These are phyloP conservation scores for Limosa lapponica DNA, from an alignment of 2,797 vertebrate genomes.

Conservation along the genomic window DNA sequence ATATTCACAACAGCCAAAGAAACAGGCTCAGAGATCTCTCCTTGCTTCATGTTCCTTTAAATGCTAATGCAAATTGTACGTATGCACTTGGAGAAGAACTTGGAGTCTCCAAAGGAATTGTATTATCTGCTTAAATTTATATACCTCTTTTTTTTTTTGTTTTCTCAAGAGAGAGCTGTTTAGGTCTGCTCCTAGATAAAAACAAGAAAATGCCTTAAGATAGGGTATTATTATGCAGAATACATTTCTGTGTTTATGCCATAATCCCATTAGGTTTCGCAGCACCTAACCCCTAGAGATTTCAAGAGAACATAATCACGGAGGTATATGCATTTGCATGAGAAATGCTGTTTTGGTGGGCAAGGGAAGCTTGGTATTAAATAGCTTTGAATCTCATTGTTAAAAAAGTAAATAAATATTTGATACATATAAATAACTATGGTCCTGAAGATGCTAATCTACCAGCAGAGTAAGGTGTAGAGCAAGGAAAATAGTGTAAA, in stretches of 20 bases:
- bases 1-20: constrained; percentile 24
- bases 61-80: constrained; percentile 17
- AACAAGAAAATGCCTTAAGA: neutral
- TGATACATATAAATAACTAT: neutral
- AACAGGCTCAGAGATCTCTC: neutral
- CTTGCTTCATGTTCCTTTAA: constrained; percentile 34
- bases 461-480: neutral
- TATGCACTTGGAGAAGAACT: neutral
- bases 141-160: neutral
- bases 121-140: neutral
- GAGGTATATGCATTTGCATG: neutral
- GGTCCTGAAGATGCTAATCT: neutral
- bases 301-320: neutral
- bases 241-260: neutral
- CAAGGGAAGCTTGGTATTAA: neutral
- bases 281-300: neutral
- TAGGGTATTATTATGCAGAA: neutral
- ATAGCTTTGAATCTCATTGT: neutral
- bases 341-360: neutral
- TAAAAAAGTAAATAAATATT: neutral
- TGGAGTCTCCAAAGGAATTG: neutral
- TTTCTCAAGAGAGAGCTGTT: neutral
- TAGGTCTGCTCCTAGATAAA: constrained; percentile 1
- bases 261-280: neutral
- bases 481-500: neutral